These are phyloP conservation scores for Argyresthia goedartella DNA, from an alignment of 2,888 invertebrate genomes.

Conservation along the genomic window DNA sequence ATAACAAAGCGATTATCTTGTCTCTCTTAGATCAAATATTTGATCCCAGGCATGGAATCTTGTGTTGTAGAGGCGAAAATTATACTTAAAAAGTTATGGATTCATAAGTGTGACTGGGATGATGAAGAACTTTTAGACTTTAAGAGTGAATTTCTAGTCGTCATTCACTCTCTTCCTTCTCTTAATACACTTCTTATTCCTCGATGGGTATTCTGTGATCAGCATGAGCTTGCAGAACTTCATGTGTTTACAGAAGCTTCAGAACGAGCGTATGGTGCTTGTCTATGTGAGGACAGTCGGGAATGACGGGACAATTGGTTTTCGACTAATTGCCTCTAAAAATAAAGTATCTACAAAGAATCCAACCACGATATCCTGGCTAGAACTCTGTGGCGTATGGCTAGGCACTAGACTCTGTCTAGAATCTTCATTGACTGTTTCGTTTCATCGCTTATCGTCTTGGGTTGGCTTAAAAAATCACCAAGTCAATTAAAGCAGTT, in stretches of 20 bases:
- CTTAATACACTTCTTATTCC: slow-evolving; percentile 7
- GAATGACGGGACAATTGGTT: background rate
- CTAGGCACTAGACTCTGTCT: slow-evolving; percentile 5
- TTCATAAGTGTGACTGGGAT: slow-evolving; percentile 9
- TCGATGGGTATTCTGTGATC: background rate
- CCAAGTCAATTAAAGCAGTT: slow-evolving; percentile 11
- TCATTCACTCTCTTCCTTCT: slow-evolving; percentile 1
- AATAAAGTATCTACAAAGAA: slow-evolving; percentile 11
- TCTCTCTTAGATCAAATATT: slow-evolving; percentile 1
- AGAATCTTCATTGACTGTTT: background rate
- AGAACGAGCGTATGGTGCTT: slow-evolving; percentile 8
- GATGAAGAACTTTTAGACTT: slow-evolving; percentile 5
- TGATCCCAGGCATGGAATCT: slow-evolving; percentile 4
- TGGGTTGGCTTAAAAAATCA: slow-evolving; percentile 6
- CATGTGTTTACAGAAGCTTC: slow-evolving; percentile 11
- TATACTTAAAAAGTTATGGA: slow-evolving; percentile 6
- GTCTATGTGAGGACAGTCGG: slow-evolving; percentile 5
- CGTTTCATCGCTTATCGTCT: slow-evolving; percentile 7
- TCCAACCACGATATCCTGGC: slow-evolving; percentile 9
- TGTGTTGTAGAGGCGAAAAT: slow-evolving; percentile 3
- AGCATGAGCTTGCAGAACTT: background rate
- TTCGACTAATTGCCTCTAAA: slow-evolving; percentile 8
- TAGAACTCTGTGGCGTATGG: slow-evolving; percentile 3
- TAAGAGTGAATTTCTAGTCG: background rate
- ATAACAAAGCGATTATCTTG: slow-evolving; percentile 4